Percentiles rank a stretch among this genome's conserved stretches.
Evolutionary conservation across 2,888 invertebrate genomes (phyloP).

Genomic region (Melinopterus prodromus): DNA sequence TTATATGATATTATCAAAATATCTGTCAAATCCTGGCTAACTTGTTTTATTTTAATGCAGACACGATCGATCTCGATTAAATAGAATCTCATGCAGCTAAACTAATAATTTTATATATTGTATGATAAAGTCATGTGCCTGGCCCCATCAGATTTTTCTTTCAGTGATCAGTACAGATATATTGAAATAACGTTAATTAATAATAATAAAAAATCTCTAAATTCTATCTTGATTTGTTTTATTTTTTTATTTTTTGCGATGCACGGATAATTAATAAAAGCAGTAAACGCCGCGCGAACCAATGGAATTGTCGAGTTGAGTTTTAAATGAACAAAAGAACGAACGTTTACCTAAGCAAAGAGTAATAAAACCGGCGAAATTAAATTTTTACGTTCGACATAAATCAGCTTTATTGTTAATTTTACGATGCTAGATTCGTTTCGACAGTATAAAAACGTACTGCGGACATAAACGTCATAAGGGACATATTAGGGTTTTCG

Average conservation of each 20-base stretch:
- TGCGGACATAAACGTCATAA: conserved; percentile 32
- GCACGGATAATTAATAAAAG: neutral
- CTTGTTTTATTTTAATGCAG: no score
- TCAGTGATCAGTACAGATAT: no score
- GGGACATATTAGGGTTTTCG: conserved; percentile 27
- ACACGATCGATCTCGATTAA: no score
- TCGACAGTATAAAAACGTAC: conserved; percentile 32
- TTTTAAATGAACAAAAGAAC: conserved; percentile 31
- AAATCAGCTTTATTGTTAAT: conserved; percentile 37
- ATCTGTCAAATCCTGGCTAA: no score
- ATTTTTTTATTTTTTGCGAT: neutral
- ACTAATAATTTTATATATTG: no score
- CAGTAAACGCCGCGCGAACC: neutral
- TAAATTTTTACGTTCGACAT: conserved; percentile 37
- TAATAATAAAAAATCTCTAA: neutral
- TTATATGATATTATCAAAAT: no score
- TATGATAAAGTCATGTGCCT: no score
- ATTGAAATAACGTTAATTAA: no score
- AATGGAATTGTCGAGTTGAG: conserved; percentile 16
- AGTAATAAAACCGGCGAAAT: conserved; percentile 34
- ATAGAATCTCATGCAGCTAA: no score
- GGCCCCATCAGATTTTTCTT: no score
- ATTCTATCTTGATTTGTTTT: neutral
- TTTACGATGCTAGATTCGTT: conserved; percentile 37
- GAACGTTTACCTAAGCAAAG: conserved; percentile 33